Conservation (phyloP, 2,888 invertebrate genomes). For the Geophilus truncorum region DNA sequence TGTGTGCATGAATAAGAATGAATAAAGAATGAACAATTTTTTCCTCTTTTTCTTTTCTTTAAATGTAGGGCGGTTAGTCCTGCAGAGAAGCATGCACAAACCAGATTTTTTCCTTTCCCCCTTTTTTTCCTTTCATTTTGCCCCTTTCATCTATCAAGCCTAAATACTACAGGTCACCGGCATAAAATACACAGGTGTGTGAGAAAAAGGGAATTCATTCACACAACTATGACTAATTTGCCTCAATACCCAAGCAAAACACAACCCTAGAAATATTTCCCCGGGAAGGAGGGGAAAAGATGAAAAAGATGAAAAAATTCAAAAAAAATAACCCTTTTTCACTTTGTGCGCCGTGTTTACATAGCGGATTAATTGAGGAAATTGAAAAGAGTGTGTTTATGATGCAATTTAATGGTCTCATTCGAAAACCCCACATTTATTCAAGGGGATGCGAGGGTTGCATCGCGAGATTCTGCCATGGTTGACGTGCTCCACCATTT, state of each 20-base stretch:
- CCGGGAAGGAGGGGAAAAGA: too few relatives aligned
- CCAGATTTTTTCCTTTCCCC: slow-evolving; percentile 14
- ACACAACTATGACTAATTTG: not conserved
- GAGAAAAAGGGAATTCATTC: not conserved
- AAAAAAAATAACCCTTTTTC: not conserved
- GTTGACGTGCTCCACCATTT: not conserved
- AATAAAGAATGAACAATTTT: slow-evolving; percentile 27
- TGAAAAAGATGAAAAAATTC: not conserved
- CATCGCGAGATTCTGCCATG: not conserved
- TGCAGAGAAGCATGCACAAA: slow-evolving; percentile 14
- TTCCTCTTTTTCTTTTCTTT: slow-evolving; percentile 23
- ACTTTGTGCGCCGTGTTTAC: not conserved
- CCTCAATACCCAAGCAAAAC: not conserved
- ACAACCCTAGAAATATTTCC: not conserved
- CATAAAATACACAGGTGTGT: not conserved
- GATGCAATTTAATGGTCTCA: not conserved
- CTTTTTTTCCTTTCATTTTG: not conserved
- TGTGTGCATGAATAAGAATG: slow-evolving; percentile 27
- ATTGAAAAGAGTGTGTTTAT: not conserved
- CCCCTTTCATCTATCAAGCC: not conserved
- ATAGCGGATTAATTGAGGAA: not conserved
- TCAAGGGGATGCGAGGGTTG: too few relatives aligned
- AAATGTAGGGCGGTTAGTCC: slow-evolving; percentile 27
- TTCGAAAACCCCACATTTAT: too few relatives aligned
- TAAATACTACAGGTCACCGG: slow-evolving; percentile 5